Evolutionary conservation across 1,140 invertebrate species (phyloP), one percentile per base, ranked within the genome.

Genomic region (Drosophila guanche): DNA sequence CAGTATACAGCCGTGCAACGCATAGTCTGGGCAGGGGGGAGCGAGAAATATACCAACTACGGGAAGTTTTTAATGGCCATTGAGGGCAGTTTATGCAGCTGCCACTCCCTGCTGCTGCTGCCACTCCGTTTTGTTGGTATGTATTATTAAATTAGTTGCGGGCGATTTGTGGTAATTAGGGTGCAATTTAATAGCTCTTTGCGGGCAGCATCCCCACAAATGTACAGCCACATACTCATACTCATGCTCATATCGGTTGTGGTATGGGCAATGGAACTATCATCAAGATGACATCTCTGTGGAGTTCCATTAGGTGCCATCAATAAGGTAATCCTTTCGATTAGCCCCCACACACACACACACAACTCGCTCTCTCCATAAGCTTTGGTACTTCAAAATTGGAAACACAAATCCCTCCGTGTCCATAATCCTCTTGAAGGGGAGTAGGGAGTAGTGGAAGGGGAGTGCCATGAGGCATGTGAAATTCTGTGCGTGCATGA

Each of bases 101-200:
- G 79, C 79, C 79, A 78, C 62, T 71, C 57, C 51, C 65, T 20
- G 16, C 40, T 33, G 25, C 43, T 12, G 22, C 22, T 52, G 42
- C 59, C 47, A 43, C 51, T 43, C 52, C 47, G 75, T 65, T 81
- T 73, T 73, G 75, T 59, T 78, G 78, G 60, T 74, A 77, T 88
- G 60, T 80, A 74, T 88, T 86, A 88, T 88, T 88, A 83, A 88
- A 88, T 88, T 88, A 88, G 84, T 88, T 88, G 83, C 83, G 83
- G 84, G 70, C 84, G 83, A 88, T 88, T 88, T 88, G 79, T 50
- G 84, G 78, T 88, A 88, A 88, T 88, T 88, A 83, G 75, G 68
- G 59, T 67, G 40, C 62, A 88, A 76, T 88, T 88, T 88, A 76
- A 88, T 83, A 67, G 75, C 20, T 33, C 50, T 70, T 76, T 79